phyloP scores from a whole-genome alignment of 2,113 vertebrate genomes.

The Rhadina sibilatrix region DNA sequence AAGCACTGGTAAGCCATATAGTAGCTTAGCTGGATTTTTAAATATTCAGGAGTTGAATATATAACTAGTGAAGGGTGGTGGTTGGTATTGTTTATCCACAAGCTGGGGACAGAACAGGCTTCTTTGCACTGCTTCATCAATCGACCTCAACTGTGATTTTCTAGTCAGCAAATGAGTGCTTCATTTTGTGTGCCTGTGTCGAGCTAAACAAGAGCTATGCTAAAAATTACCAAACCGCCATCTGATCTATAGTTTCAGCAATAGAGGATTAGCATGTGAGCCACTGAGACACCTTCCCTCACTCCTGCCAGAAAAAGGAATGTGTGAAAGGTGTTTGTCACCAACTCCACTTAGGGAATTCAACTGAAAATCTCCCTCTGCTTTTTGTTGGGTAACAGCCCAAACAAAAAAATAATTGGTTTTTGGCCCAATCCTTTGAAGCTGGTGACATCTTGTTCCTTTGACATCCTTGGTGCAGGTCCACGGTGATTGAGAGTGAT shows the following conservation, averaged over 20 bases:
- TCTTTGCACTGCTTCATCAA: slow-evolving; percentile 79
- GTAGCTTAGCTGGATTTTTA: slow-evolving; percentile 70
- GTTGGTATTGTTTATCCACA: slow-evolving; percentile 63
- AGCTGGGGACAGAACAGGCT: slow-evolving; percentile 78
- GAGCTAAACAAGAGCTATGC: slow-evolving; percentile 58
- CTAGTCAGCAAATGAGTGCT: slow-evolving; percentile 78
- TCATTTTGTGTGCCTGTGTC: slow-evolving; percentile 66
- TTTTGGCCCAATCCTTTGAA: neutral
- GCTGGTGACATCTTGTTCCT: neutral
- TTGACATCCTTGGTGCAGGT: neutral
- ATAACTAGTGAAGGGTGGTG: slow-evolving; percentile 74
- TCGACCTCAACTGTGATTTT: slow-evolving; percentile 79
- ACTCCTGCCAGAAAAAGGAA: slow-evolving; percentile 6
- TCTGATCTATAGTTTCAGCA: slow-evolving; percentile 67
- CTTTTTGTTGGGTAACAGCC: neutral
- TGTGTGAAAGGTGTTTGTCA: slow-evolving; percentile 42
- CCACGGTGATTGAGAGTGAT: neutral
- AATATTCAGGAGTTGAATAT: slow-evolving; percentile 70
- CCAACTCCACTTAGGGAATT: neutral
- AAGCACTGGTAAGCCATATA: slow-evolving; percentile 56
- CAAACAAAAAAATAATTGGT: neutral
- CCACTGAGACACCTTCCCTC: slow-evolving; percentile 26
- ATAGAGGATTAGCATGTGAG: slow-evolving; percentile 47
- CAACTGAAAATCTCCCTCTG: neutral
- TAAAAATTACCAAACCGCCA: slow-evolving; percentile 65